phyloP scores from a whole-genome alignment of 2,797 vertebrate genomes.

The Aselliscus stoliczkanus region DNA sequence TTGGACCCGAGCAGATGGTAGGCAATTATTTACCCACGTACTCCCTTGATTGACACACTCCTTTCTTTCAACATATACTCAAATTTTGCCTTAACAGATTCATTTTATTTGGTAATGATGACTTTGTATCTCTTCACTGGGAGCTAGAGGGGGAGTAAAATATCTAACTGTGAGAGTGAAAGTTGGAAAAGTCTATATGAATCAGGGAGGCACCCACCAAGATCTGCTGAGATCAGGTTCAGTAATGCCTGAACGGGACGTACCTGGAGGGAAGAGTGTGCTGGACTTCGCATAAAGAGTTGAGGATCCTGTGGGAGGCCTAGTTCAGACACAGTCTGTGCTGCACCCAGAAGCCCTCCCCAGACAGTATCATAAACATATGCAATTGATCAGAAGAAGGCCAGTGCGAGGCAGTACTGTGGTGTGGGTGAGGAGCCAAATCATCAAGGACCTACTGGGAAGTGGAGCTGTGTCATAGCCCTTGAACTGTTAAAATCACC shows the following conservation, averaged over 20 bases:
- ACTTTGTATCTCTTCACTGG: not conserved
- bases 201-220: not conserved
- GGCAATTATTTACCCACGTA: not conserved
- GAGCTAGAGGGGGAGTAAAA: not conserved
- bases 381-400: not conserved
- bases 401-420: not conserved
- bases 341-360: not conserved
- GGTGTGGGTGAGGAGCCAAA: not conserved
- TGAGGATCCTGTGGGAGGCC: not conserved
- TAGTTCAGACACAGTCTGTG: not conserved
- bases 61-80: not conserved
- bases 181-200: not conserved
- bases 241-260: no score
- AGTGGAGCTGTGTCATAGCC: not conserved
- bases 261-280: not conserved
- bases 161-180: not conserved
- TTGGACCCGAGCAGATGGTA: not conserved
- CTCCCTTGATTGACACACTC: not conserved
- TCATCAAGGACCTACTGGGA: not conserved
- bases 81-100: not conserved
- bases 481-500: not conserved
- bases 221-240: not conserved
- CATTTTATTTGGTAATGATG: not conserved
- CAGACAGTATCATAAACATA: not conserved
- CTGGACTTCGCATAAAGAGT: no score